These are phyloP conservation scores for Neoascia interrupta DNA, from an alignment of 2,888 invertebrate species.

Conservation along the genomic window DNA sequence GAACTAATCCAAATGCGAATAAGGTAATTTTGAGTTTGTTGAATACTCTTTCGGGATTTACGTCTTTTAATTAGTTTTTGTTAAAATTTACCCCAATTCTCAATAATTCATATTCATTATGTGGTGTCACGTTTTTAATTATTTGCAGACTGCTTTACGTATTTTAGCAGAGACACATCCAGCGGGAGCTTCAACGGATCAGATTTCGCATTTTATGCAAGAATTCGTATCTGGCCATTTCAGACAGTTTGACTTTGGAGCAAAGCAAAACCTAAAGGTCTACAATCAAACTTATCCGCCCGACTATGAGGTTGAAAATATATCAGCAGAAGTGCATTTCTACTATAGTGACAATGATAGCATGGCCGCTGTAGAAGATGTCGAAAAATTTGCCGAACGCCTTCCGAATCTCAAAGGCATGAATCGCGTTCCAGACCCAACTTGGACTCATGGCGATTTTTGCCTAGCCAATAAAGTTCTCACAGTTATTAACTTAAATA, in stretches of 20 bases:
- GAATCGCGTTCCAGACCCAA: constrained; percentile 71
- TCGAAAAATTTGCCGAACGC: constrained; percentile 64
- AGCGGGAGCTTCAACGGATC: constrained; percentile 74
- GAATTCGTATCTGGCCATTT: constrained; percentile 73
- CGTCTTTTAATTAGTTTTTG: too few relatives aligned
- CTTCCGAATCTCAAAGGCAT: constrained; percentile 71
- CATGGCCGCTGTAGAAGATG: constrained; percentile 74
- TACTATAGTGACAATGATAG: constrained; percentile 74
- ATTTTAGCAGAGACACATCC: constrained; percentile 75
- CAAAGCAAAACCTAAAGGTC: constrained; percentile 71
- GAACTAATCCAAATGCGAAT: constrained; percentile 73
- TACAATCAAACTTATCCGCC: constrained; percentile 72
- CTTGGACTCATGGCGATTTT: constrained; percentile 73
- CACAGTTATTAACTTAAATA: constrained; percentile 66
- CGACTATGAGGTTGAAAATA: constrained; percentile 72
- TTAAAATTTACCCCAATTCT: too few relatives aligned
- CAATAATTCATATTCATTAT: too few relatives aligned
- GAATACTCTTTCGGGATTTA: too few relatives aligned
- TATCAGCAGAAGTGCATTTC: constrained; percentile 72
- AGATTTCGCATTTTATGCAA: constrained; percentile 75
- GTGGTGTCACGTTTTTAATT: too few relatives aligned
- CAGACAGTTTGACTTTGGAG: constrained; percentile 73
- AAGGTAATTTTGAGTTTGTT: constrained; percentile 65
- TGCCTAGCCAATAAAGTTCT: constrained; percentile 68
- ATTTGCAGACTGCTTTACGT: too few relatives aligned